phyloP scores from a whole-genome alignment of 2,113 vertebrate species.

The Melanotaenia duboulayi region DNA sequence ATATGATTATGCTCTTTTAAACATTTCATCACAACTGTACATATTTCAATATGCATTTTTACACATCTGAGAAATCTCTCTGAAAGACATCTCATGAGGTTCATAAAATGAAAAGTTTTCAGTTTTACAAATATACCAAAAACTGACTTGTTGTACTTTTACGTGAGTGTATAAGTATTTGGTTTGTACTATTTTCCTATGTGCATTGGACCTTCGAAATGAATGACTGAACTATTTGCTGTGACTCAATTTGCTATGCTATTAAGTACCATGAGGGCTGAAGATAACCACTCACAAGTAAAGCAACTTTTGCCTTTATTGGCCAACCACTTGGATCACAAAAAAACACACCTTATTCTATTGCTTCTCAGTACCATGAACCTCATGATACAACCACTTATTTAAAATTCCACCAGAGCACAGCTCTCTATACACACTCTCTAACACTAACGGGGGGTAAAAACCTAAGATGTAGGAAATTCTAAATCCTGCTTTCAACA shows the following conservation, averaged over 20 bases:
- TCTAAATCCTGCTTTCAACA: conserved; percentile 44
- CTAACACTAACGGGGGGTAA: conserved; percentile 17
- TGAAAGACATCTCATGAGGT: too few species aligned
- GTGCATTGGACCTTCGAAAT: too few species aligned
- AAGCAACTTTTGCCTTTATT: too few species aligned
- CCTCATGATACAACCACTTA: background rate
- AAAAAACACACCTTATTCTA: conserved; percentile 4
- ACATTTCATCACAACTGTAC: too few species aligned
- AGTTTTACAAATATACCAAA: too few species aligned
- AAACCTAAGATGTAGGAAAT: conserved; percentile 27
- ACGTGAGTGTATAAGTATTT: background rate
- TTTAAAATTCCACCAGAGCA: conserved; percentile 21
- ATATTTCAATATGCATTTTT: too few species aligned
- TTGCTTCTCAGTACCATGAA: background rate
- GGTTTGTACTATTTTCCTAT: background rate
- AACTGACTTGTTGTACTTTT: too few species aligned
- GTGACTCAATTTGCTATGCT: too few species aligned
- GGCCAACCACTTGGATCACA: background rate
- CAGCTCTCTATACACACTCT: conserved; percentile 6
- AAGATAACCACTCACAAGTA: too few species aligned
- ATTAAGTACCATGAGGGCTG: too few species aligned
- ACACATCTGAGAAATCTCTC: background rate
- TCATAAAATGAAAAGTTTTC: too few species aligned
- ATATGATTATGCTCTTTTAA: background rate
- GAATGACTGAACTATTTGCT: too few species aligned